Base-by-base conservation (phyloP, 1,140 invertebrate genomes). In the Drosophila funebris region DNA sequence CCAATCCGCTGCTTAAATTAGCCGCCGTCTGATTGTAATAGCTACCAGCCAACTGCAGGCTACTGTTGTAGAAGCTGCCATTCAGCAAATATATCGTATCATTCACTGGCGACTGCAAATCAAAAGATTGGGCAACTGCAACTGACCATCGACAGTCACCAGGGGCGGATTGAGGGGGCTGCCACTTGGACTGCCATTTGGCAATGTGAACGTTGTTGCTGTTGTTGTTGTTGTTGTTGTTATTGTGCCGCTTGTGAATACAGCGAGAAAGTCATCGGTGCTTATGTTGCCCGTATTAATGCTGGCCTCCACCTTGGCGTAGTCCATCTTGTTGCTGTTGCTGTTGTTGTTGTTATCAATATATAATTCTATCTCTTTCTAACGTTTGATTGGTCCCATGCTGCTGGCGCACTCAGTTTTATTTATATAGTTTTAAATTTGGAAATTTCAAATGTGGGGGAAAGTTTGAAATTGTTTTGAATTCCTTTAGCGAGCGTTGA, bases 211-310 rank as follows among this genome's bases (percentile, higher is more conserved):
- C 5, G 29, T 31, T 20, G 63, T 14, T 6, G 58, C 22, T 14
- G 66, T 22, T 22, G 66, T 29, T 18, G 56, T 22, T n/a, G 29
- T 31, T 20, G 63, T 14, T 6, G 58, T 31, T 14, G 66, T 22
- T 24, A 57, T 20, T 18, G 61, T 48, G 8, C 52, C 48, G 31
- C 78, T 82, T 14, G 85, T 72, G 62, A 91, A 91, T 6, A 91
- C 88, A 11, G 90, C 90, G 39, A 91, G 58, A 33, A 91, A 91
- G 22, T 91, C 90, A 75, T 91, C 87, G 53, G 90, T 91, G 76
- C 87, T 91, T 29, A 91, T 91, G 72, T 91, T 91, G 74, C 90
- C 90, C 64, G 90, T 91, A 29, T 91, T 91, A 22, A 90, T 76
- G 58, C 71, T 90, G 8, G 72, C 72, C 64, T 88, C 78, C 70